Percentiles rank a stretch among this genome's conserved stretches.
Conservation (phyloP, 2,888 invertebrate genomes). For the Lasioglossum vierecki region DNA sequence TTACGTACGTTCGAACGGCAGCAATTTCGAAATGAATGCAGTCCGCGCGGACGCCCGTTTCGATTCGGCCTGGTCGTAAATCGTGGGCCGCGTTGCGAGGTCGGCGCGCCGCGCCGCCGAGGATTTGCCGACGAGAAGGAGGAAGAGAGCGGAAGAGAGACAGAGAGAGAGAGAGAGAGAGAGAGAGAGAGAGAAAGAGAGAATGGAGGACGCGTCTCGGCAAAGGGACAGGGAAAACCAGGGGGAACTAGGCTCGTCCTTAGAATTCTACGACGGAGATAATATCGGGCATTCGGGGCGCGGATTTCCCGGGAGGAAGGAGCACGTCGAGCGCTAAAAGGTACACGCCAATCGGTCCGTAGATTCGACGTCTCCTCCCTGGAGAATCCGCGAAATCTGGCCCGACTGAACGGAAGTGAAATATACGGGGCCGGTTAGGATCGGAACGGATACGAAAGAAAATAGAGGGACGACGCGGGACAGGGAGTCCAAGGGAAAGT, state of each 20-base stretch:
- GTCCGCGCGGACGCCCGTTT: slow-evolving; percentile 19
- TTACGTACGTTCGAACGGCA: slow-evolving; percentile 20
- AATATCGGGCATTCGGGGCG: slow-evolving; percentile 69
- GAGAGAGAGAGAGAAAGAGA: slow-evolving; percentile 1
- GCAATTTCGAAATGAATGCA: slow-evolving; percentile 50
- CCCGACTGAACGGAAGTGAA: slow-evolving; percentile 35
- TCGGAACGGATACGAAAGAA: slow-evolving; percentile 16
- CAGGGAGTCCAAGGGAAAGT: neutral
- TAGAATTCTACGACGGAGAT: slow-evolving; percentile 67
- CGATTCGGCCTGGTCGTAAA: slow-evolving; percentile 42
- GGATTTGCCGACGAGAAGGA: slow-evolving; percentile 27
- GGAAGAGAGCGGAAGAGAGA: neutral
- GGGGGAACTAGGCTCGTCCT: slow-evolving; percentile 47
- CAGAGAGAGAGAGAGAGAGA: neutral
- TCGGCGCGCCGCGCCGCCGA: slow-evolving; percentile 13
- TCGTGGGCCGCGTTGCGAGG: slow-evolving; percentile 26
- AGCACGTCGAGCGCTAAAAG: slow-evolving; percentile 71
- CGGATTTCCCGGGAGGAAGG: slow-evolving; percentile 74
- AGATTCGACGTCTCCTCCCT: slow-evolving; percentile 69
- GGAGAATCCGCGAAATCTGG: slow-evolving; percentile 63
- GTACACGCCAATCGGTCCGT: slow-evolving; percentile 71
- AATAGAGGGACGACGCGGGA: neutral
- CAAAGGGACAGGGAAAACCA: slow-evolving; percentile 45
- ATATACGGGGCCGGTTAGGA: slow-evolving; percentile 4
- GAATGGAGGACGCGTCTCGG: neutral